Percentiles rank a stretch among this genome's conserved stretches.
These are phyloP conservation scores for Ceratosolen solmsi DNA, from an alignment of 1,140 invertebrate genomes.

Conservation along the genomic window DNA sequence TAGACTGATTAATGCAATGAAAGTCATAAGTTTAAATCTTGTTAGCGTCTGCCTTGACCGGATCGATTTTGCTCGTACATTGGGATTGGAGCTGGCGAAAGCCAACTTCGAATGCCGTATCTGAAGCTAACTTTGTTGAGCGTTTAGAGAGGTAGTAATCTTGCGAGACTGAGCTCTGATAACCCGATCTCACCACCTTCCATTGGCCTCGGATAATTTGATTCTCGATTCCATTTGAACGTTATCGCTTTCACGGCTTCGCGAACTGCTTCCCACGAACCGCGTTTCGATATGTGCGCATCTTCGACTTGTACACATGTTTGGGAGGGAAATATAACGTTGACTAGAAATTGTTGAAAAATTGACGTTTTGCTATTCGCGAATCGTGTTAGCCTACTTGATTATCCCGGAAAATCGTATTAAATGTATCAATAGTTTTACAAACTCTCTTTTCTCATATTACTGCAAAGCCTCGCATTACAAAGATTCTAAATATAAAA, in stretches of 20 bases:
- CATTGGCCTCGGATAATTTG: slow-evolving; percentile 26
- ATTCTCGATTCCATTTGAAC: slow-evolving; percentile 50
- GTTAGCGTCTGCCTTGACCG: slow-evolving; percentile 10
- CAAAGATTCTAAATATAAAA: no score
- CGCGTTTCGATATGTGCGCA: no score
- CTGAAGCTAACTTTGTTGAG: slow-evolving; percentile 50
- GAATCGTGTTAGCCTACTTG: no score
- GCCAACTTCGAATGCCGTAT: slow-evolving; percentile 6
- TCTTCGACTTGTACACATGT: no score
- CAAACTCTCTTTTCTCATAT: no score
- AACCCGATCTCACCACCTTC: slow-evolving; percentile 9
- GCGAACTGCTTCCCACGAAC: background rate
- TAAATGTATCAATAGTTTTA: no score
- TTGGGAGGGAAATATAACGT: no score
- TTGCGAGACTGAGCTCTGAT: slow-evolving; percentile 40
- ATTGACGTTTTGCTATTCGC: no score
- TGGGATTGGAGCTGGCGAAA: background rate
- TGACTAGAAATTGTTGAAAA: no score
- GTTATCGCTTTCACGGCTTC: slow-evolving; percentile 39
- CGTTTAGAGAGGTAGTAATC: slow-evolving; percentile 45
- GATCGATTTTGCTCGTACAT: slow-evolving; percentile 8
- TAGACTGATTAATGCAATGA: background rate
- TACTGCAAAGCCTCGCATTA: no score
- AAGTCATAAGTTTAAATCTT: slow-evolving; percentile 11
- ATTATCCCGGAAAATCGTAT: no score